phyloP scores from a whole-genome alignment of 2,888 invertebrate species.

The Pilophorus perplexus region DNA sequence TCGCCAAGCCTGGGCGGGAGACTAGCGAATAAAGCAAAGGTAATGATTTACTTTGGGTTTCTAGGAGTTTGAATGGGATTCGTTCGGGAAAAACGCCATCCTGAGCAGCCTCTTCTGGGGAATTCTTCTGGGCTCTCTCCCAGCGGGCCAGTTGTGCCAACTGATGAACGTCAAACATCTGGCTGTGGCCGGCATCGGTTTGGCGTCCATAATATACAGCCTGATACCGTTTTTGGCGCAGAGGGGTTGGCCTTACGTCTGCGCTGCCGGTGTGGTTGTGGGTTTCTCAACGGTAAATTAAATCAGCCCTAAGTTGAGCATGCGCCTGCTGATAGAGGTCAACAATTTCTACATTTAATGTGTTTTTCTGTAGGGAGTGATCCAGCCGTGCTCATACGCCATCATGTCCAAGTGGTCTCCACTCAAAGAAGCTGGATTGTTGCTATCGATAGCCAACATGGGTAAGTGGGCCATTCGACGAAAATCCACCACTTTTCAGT shows the following conservation, averaged over 20 bases:
- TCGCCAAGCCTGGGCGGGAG: too few relatives aligned
- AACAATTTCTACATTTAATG: too few relatives aligned
- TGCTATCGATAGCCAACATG: slow-evolving; percentile 27
- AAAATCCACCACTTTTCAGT: too few relatives aligned
- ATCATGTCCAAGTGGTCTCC: slow-evolving; percentile 71
- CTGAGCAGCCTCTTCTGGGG: slow-evolving; percentile 76
- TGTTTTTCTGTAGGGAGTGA: slow-evolving; percentile 71
- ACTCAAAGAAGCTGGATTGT: slow-evolving; percentile 66
- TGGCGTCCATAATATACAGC: slow-evolving; percentile 58
- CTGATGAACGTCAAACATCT: slow-evolving; percentile 43
- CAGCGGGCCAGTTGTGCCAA: slow-evolving; percentile 54
- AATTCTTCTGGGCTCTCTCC: slow-evolving; percentile 68
- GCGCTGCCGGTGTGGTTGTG: too few relatives aligned
- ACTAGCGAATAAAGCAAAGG: too few relatives aligned
- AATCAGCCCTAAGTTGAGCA: too few relatives aligned
- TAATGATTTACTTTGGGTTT: too few relatives aligned
- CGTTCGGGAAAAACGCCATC: slow-evolving; percentile 59
- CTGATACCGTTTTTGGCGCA: slow-evolving; percentile 82
- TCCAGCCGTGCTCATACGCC: slow-evolving; percentile 64
- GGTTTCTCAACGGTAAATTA: too few relatives aligned
- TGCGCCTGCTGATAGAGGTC: too few relatives aligned
- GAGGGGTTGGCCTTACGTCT: too few relatives aligned
- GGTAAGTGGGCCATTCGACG: too few relatives aligned
- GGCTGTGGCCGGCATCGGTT: slow-evolving; percentile 27
- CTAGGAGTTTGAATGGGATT: slow-evolving; percentile 62